Evolutionary conservation across 2,113 vertebrate species (phyloP).

Genomic region (Anhinga rufa): DNA sequence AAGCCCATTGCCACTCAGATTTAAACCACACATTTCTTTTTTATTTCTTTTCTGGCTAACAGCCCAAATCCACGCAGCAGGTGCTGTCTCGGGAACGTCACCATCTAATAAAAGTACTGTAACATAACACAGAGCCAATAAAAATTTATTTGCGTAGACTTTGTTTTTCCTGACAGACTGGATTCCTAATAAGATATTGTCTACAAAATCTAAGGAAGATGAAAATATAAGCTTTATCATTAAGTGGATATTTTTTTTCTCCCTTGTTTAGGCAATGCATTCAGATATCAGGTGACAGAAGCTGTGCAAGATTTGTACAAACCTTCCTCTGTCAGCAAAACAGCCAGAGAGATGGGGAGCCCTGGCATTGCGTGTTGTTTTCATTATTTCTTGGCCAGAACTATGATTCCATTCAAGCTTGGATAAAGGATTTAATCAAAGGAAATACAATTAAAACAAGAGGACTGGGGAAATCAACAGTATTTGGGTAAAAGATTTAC

Average conservation of each 20-base stretch:
- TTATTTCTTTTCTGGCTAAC: constrained; percentile 67
- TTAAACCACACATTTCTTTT: constrained; percentile 55
- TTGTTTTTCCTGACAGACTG: constrained; percentile 59
- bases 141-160: constrained; percentile 45
- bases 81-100: constrained; percentile 72
- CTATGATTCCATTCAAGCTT: not conserved
- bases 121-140: constrained; percentile 69
- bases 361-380: not conserved
- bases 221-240: constrained; percentile 23
- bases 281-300: constrained; percentile 6
- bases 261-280: constrained; percentile 25
- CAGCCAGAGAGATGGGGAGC: not conserved
- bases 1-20: constrained; percentile 14
- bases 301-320: not conserved
- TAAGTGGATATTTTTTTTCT: not conserved
- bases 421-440: not conserved
- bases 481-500: not conserved
- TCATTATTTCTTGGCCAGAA: not conserved
- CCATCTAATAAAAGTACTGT: constrained; percentile 65
- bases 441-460: not conserved
- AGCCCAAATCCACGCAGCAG: constrained; percentile 68
- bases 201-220: constrained; percentile 21
- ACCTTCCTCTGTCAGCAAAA: not conserved
- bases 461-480: not conserved
- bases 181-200: constrained; percentile 58